These are phyloP conservation scores for Temnothorax curvispinosus DNA, from an alignment of 1,140 invertebrate genomes.

Conservation along the genomic window DNA sequence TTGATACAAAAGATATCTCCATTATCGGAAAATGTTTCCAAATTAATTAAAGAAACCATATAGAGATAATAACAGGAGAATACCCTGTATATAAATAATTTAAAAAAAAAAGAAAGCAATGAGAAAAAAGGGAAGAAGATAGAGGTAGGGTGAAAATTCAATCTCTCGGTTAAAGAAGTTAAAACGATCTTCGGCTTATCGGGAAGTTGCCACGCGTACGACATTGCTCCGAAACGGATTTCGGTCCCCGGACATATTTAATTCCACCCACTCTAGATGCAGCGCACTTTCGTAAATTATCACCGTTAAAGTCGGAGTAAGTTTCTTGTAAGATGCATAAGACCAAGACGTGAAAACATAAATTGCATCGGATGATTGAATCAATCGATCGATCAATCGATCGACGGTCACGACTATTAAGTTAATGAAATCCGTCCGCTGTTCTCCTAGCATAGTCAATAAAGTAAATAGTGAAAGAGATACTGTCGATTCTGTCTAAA, in stretches of 20 bases:
- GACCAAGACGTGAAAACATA: slow-evolving; percentile 7
- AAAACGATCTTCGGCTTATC: slow-evolving; percentile 73
- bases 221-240: slow-evolving; percentile 66
- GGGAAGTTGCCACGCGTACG: slow-evolving; percentile 65
- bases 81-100: neutral
- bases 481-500: neutral
- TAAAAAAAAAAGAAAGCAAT: neutral
- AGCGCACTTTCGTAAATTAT: slow-evolving; percentile 67
- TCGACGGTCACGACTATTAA: slow-evolving; percentile 61
- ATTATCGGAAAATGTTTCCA: neutral
- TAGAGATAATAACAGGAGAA: neutral
- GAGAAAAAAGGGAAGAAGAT: neutral
- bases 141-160: slow-evolving; percentile 60
- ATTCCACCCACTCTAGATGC: slow-evolving; percentile 62
- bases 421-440: slow-evolving; percentile 51
- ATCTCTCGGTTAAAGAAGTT: slow-evolving; percentile 75
- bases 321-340: slow-evolving; percentile 35
- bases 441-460: no score
- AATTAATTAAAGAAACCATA: neutral
- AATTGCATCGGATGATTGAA: slow-evolving; percentile 29
- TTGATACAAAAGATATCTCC: neutral
- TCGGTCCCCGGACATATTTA: slow-evolving; percentile 71
- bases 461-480: neutral
- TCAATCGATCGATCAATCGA: no score
- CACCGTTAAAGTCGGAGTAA: slow-evolving; percentile 61